These are phyloP conservation scores for Antigone vipio DNA, from an alignment of 2,113 vertebrate species.

Conservation along the genomic window DNA sequence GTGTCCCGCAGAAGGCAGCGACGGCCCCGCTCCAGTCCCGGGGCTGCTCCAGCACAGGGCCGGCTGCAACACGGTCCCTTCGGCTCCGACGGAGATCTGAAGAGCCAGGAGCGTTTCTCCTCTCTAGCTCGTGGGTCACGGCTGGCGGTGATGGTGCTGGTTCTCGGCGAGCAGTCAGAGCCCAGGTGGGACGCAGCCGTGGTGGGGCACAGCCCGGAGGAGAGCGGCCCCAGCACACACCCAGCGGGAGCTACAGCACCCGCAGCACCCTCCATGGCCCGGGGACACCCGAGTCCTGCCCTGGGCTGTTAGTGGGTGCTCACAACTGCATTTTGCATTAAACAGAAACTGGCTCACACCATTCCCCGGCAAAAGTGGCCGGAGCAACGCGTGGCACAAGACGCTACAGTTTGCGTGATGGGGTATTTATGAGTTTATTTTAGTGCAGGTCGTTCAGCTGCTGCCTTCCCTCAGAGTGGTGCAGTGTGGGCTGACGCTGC, in stretches of 20 bases:
- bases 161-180: background rate
- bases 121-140: background rate
- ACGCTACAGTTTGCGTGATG: fast-evolving
- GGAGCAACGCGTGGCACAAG: background rate
- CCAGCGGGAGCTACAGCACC: background rate
- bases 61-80: background rate
- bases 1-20: background rate
- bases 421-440: background rate
- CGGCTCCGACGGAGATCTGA: background rate
- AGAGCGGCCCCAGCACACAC: background rate
- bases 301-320: background rate
- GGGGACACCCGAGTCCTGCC: background rate
- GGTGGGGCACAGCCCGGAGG: background rate
- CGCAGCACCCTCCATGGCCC: fast-evolving
- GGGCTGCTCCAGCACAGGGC: background rate
- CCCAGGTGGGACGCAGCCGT: fast-evolving
- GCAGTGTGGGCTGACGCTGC: background rate
- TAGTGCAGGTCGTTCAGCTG: background rate
- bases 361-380: background rate
- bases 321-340: fast-evolving
- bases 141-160: background rate
- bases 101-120: background rate
- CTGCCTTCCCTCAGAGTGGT: background rate
- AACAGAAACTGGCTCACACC: background rate
- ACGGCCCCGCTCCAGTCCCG: background rate